A percentile compares a stretch with the other conserved stretches of the same genome.
Conservation (phyloP, 2,797 vertebrate genomes). For the Epinephelus awoara region DNA sequence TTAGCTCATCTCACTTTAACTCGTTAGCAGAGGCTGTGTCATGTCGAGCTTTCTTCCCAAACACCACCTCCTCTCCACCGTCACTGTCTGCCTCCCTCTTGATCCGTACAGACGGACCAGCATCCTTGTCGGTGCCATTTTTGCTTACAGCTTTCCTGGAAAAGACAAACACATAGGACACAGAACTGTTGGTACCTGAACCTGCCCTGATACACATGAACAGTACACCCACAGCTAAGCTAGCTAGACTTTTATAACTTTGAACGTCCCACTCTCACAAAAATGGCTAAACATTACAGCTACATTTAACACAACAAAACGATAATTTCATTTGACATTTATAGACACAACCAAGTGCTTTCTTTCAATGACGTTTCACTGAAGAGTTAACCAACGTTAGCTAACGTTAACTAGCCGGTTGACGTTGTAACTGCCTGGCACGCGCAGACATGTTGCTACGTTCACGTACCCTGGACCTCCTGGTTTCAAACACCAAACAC, state of each 20-base stretch:
- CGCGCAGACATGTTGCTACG: slow-evolving; percentile 15
- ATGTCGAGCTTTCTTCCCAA: slow-evolving; percentile 90
- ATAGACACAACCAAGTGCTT: neutral
- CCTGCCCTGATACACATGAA: neutral
- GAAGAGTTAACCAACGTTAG: neutral
- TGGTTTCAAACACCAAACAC: neutral
- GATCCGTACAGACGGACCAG: slow-evolving; percentile 53
- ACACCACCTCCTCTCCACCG: slow-evolving; percentile 83
- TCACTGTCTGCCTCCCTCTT: slow-evolving; percentile 89
- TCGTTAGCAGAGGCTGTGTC: slow-evolving; percentile 88
- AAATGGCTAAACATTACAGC: accelerated
- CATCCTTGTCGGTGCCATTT: slow-evolving; percentile 76
- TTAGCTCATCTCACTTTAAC: slow-evolving; percentile 85
- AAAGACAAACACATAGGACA: neutral
- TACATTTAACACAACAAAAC: neutral
- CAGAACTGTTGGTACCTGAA: neutral
- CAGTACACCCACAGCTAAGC: neutral
- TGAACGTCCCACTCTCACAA: accelerated
- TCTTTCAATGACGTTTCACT: accelerated
- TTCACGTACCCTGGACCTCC: neutral
- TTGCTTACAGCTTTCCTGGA: slow-evolving; percentile 81
- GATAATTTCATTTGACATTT: accelerated
- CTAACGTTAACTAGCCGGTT: slow-evolving; percentile 17
- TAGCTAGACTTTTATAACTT: neutral
- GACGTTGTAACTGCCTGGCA: neutral